These are phyloP conservation scores for Polylopha cassiicola DNA, from an alignment of 2,888 invertebrate genomes.

Conservation along the genomic window DNA sequence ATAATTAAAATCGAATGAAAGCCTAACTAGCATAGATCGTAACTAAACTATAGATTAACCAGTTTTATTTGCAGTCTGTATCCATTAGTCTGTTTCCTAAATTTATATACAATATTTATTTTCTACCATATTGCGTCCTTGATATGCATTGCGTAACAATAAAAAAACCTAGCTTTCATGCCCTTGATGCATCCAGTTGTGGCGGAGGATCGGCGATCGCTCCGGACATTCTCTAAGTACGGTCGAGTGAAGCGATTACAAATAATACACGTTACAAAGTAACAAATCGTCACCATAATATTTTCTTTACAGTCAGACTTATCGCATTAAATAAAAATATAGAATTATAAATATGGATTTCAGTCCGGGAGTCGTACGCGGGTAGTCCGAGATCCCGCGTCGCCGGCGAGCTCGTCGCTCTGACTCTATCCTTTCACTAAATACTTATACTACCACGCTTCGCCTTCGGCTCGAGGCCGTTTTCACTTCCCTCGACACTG, in stretches of 20 bases:
- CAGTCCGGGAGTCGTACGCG: conserved; percentile 47
- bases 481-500: no score
- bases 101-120: conserved; percentile 76
- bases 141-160: conserved; percentile 78
- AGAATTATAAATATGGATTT: conserved; percentile 71
- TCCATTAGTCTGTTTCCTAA: conserved; percentile 67
- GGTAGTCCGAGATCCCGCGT: not conserved
- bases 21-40: conserved; percentile 72
- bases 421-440: no score
- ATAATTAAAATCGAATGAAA: conserved; percentile 65
- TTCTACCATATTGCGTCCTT: conserved; percentile 77
- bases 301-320: conserved; percentile 72
- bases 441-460: no score
- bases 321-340: conserved; percentile 75
- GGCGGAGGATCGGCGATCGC: conserved; percentile 40
- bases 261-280: conserved; percentile 67
- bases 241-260: conserved; percentile 68
- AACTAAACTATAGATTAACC: conserved; percentile 72
- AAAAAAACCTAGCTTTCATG: conserved; percentile 74
- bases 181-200: conserved; percentile 59
- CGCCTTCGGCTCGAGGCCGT: no score
- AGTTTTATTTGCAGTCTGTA: conserved; percentile 72
- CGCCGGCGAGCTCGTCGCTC: no score
- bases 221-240: conserved; percentile 61
- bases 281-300: conserved; percentile 63